Conservation (phyloP, 2,888 invertebrate species). For the Cosmopolites sordidus region DNA sequence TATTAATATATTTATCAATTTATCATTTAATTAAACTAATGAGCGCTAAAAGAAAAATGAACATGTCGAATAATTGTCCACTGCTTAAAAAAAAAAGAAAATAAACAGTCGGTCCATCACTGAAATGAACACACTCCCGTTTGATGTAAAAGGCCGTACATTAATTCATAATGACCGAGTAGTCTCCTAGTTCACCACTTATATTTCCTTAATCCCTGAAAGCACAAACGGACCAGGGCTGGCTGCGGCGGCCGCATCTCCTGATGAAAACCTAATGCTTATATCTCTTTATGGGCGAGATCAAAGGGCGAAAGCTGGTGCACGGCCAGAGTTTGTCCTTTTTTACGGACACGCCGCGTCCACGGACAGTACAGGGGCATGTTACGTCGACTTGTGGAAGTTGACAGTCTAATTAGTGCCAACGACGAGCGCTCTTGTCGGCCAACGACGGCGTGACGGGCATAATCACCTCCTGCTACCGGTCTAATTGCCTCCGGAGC, state of each 20-base stretch:
- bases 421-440: conserved; percentile 36
- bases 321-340: conserved; percentile 36
- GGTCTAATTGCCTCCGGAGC: conserved; percentile 28
- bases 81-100: background rate
- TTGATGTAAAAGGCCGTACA: conserved; percentile 47
- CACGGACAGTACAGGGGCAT: conserved; percentile 36
- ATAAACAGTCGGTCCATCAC: conserved; percentile 31
- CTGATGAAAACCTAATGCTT: conserved; percentile 51
- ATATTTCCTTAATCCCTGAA: conserved; percentile 51
- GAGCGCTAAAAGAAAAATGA: too few relatives aligned
- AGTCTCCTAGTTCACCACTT: conserved; percentile 48
- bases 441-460: conserved; percentile 39
- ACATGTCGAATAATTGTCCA: too few relatives aligned
- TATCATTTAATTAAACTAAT: too few relatives aligned
- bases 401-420: conserved; percentile 41
- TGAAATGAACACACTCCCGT: conserved; percentile 42
- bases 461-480: conserved; percentile 31
- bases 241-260: conserved; percentile 40
- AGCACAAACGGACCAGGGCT: conserved; percentile 42
- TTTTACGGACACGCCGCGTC: conserved; percentile 44
- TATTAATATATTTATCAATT: too few relatives aligned
- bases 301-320: conserved; percentile 42
- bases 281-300: conserved; percentile 48
- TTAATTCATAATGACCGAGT: conserved; percentile 49
- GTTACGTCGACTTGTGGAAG: conserved; percentile 40